Evolutionary conservation across 2,113 vertebrate species (phyloP).

Genomic region (Peromyscus leucopus): DNA sequence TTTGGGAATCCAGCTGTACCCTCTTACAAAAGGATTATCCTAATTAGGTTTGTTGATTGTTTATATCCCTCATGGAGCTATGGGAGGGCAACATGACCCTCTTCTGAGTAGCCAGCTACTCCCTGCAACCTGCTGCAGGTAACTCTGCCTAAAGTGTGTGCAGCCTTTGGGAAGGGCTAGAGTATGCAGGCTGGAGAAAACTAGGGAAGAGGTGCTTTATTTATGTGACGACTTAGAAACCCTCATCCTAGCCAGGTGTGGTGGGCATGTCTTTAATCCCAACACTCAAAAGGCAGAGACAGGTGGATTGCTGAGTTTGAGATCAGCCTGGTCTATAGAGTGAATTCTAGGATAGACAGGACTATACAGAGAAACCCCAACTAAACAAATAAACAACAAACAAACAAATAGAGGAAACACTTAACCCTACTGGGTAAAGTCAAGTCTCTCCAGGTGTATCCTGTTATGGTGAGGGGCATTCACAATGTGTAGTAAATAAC

Average conservation of each 20-base stretch:
- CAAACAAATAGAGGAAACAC: not conserved
- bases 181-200: not conserved
- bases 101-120: not conserved
- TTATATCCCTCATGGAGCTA: not conserved
- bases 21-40: not conserved
- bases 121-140: not conserved
- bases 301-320: not conserved
- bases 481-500: not conserved
- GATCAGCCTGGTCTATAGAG: not conserved
- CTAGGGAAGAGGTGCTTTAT: not conserved
- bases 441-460: not conserved
- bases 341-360: not conserved
- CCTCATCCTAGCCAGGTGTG: not conserved
- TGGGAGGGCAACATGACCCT: not conserved
- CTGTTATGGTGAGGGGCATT: not conserved
- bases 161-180: not conserved
- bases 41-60: not conserved
- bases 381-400: not conserved
- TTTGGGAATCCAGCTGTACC: not conserved
- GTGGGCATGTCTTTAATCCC: not conserved
- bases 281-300: not conserved
- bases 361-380: not conserved
- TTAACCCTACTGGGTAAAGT: not conserved
- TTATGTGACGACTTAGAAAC: not conserved
- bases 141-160: not conserved